Conservation (phyloP, 1,140 invertebrate species). For the Orussus abietinus region DNA sequence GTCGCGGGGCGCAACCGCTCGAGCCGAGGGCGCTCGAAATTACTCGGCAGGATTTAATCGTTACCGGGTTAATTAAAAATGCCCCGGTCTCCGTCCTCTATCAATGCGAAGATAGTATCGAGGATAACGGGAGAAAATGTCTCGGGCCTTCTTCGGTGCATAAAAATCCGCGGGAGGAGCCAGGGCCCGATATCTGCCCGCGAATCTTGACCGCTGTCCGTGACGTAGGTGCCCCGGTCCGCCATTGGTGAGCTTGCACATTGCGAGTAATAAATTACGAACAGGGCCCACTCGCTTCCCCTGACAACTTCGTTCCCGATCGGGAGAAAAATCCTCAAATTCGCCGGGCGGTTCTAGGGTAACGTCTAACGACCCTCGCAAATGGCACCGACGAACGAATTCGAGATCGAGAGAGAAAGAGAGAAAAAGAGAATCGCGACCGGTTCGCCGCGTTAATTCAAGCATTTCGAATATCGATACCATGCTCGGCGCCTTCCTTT, state of each 20-base stretch:
- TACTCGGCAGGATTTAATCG: constrained; percentile 48
- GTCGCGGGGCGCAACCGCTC: no score
- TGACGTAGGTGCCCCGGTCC: not conserved
- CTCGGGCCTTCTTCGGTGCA: constrained; percentile 23
- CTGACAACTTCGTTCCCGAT: constrained; percentile 27
- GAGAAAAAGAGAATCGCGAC: no score
- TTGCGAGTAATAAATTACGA: constrained; percentile 25
- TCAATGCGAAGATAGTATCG: constrained; percentile 39
- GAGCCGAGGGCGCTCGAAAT: constrained; percentile 31
- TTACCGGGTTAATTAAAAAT: constrained; percentile 43
- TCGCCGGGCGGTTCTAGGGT: no score
- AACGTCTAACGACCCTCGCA: no score
- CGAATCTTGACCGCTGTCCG: constrained; percentile 29
- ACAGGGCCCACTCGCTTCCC: not conserved
- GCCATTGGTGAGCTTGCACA: constrained; percentile 29
- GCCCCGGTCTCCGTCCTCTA: constrained; percentile 28
- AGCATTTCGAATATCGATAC: no score
- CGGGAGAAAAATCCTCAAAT: no score
- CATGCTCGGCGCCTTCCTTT: no score
- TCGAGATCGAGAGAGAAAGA: no score
- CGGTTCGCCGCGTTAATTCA: no score
- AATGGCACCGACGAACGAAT: no score
- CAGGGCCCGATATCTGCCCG: constrained; percentile 25
- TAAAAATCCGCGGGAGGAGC: constrained; percentile 11
- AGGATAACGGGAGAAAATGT: constrained; percentile 40